These are phyloP conservation scores for Ypsolopha scabrella DNA, from an alignment of 2,888 invertebrate species.

Conservation along the genomic window DNA sequence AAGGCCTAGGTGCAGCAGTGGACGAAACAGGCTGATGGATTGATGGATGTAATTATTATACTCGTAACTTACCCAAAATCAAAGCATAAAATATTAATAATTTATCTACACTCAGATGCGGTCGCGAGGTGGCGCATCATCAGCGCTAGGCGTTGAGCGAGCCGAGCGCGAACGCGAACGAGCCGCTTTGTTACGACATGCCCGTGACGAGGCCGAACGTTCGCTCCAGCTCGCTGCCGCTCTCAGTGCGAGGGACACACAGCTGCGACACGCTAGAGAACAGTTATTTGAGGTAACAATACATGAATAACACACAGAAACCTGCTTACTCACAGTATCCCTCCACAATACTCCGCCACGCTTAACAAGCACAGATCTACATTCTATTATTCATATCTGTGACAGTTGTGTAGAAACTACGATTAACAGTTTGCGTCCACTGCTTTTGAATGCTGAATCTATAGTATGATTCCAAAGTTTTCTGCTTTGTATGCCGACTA, in stretches of 20 bases:
- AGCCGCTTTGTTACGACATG: conserved; percentile 88
- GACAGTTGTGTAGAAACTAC: no score
- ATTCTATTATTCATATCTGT: no score
- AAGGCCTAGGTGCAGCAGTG: no score
- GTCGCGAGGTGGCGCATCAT: conserved; percentile 85
- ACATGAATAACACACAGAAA: background rate
- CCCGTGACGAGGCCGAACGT: conserved; percentile 90
- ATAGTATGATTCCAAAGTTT: no score
- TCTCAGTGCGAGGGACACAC: conserved; percentile 87
- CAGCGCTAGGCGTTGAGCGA: conserved; percentile 68
- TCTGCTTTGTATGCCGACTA: no score
- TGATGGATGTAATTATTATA: no score
- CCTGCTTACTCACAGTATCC: no score
- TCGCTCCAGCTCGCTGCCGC: conserved; percentile 89
- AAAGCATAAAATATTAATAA: conserved; percentile 5
- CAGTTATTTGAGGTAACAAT: conserved; percentile 82
- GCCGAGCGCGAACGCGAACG: conserved; percentile 88
- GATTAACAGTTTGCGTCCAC: no score
- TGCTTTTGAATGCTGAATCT: no score
- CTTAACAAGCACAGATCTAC: no score
- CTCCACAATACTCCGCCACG: no score
- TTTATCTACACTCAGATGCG: conserved; percentile 42
- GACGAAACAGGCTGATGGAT: no score
- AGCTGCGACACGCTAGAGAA: conserved; percentile 86
- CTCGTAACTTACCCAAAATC: background rate